Evolutionary conservation across 37 sponge, comb jelly and placozoan species (phyloP).

Genomic region (Crambe crambe): DNA sequence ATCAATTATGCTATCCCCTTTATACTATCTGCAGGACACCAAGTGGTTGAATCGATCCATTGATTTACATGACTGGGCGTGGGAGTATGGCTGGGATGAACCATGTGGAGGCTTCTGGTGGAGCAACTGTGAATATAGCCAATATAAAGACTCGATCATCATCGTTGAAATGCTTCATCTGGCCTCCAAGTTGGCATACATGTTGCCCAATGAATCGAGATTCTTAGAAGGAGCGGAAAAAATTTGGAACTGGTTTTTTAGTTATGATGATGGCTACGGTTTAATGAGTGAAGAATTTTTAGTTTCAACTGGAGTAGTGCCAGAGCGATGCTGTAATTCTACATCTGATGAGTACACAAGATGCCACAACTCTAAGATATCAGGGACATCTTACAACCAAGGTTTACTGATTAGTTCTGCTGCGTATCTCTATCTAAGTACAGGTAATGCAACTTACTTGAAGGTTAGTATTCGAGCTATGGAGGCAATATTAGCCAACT

Average conservation of each 20-base stretch:
- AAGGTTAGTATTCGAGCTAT: slow-evolving; percentile 32
- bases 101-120: slow-evolving; percentile 66
- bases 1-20: no score
- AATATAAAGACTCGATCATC: slow-evolving; percentile 52
- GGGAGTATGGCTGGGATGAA: slow-evolving; percentile 53
- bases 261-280: slow-evolving; percentile 44
- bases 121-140: slow-evolving; percentile 11
- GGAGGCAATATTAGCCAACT: slow-evolving; percentile 49
- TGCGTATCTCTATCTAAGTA: slow-evolving; percentile 47
- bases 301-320: slow-evolving; percentile 50
- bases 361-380: slow-evolving; percentile 32
- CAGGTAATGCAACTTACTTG: slow-evolving; percentile 40
- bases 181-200: slow-evolving; percentile 33
- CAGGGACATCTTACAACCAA: slow-evolving; percentile 63
- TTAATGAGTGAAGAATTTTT: slow-evolving; percentile 34
- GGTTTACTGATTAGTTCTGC: slow-evolving; percentile 52
- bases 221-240: slow-evolving; percentile 14
- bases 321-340: slow-evolving; percentile 47
- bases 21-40: no score
- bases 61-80: slow-evolving; percentile 49
- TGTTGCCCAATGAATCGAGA: slow-evolving; percentile 28
- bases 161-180: slow-evolving; percentile 44
- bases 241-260: slow-evolving; percentile 55
- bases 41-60: slow-evolving; percentile 43
- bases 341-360: slow-evolving; percentile 15